Conservation (phyloP, 1,140 invertebrate species). For the Aethina tumida region DNA sequence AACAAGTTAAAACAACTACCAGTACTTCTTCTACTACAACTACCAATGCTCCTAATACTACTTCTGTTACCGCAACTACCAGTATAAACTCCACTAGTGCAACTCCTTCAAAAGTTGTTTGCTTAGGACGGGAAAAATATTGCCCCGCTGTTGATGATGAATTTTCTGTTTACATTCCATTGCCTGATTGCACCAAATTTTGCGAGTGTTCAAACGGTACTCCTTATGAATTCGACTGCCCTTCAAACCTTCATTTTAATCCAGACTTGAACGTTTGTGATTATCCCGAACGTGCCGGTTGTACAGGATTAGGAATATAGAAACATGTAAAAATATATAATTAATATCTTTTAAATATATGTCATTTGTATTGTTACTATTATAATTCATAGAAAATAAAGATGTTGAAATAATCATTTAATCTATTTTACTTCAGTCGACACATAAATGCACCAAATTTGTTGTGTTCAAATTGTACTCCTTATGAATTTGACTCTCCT, state of each 20-base stretch:
- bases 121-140: neutral
- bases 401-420: too few relatives aligned
- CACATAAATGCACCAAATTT: constrained; percentile 13
- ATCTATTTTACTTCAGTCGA: too few relatives aligned
- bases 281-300: constrained; percentile 5
- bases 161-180: constrained; percentile 3
- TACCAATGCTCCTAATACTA: neutral
- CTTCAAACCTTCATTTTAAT: constrained; percentile 12
- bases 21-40: neutral
- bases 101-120: neutral
- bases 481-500: constrained; percentile 7
- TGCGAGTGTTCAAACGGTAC: constrained; percentile 11
- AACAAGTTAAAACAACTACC: too few relatives aligned
- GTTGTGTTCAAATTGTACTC: constrained; percentile 9
- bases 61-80: neutral
- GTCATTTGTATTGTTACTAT: too few relatives aligned
- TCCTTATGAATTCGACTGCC: constrained; percentile 6
- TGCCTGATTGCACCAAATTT: constrained; percentile 12
- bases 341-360: too few relatives aligned
- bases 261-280: constrained; percentile 10
- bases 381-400: too few relatives aligned
- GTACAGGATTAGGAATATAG: too few relatives aligned
- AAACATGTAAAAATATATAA: too few relatives aligned
- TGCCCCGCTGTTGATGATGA: constrained; percentile 4
- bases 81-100: neutral